These are phyloP conservation scores for Molossus molossus DNA, from an alignment of 2,797 vertebrate genomes.

Conservation along the genomic window DNA sequence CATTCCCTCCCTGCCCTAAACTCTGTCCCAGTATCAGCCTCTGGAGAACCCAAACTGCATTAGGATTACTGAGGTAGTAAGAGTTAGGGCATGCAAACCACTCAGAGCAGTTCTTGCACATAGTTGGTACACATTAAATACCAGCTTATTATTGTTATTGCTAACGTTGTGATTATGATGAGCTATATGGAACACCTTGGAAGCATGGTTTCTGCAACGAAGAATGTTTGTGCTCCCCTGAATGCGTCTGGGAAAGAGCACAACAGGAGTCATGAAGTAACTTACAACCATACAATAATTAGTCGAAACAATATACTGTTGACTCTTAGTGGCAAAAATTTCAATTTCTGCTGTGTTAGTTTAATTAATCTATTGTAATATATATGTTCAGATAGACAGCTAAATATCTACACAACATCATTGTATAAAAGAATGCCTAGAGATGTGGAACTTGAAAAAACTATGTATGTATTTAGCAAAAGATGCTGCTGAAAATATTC, in stretches of 20 bases:
- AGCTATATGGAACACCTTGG: background rate
- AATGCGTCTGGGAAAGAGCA: background rate
- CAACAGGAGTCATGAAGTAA: background rate
- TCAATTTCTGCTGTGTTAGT: background rate
- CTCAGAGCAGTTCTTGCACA: background rate
- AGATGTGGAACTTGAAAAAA: background rate
- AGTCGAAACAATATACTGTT: background rate
- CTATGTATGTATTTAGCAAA: background rate
- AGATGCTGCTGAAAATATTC: background rate
- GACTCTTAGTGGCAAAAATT: background rate
- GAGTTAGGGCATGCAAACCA: background rate
- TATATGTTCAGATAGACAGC: background rate
- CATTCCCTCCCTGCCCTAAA: background rate
- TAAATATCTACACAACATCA: background rate
- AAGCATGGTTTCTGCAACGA: background rate
- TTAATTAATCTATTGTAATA: constrained; percentile 2
- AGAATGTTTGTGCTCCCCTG: background rate
- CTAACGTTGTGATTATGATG: background rate
- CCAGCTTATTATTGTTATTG: background rate
- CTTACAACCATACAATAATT: background rate
- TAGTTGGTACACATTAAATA: background rate
- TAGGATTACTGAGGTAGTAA: background rate
- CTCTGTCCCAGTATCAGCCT: background rate
- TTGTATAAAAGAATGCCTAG: background rate
- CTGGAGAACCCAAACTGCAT: background rate